These are phyloP conservation scores for Dolomedes plantarius DNA, from an alignment of 2,888 invertebrate genomes.

Conservation along the genomic window DNA sequence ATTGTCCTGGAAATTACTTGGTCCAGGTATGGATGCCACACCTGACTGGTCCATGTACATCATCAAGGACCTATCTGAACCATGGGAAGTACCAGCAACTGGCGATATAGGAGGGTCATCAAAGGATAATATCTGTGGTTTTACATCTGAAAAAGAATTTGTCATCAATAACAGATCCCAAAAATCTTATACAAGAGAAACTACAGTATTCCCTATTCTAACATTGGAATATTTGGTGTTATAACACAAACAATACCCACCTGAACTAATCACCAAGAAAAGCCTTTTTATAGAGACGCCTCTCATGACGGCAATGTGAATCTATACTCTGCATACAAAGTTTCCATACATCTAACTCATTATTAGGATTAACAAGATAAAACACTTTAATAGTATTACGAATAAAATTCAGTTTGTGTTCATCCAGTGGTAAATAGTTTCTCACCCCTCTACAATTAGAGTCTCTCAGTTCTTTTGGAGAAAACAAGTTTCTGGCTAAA, in stretches of 20 bases:
- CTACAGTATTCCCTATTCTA: too few relatives aligned
- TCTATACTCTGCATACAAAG: constrained; percentile 71
- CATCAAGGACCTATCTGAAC: constrained; percentile 68
- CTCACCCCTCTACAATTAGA: constrained; percentile 71
- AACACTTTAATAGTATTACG: constrained; percentile 42
- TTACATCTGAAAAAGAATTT: constrained; percentile 52
- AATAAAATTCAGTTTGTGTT: constrained; percentile 56
- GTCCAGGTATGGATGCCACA: constrained; percentile 71
- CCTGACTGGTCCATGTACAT: constrained; percentile 72
- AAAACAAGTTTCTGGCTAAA: constrained; percentile 60
- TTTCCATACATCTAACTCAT: constrained; percentile 65
- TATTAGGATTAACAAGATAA: constrained; percentile 48
- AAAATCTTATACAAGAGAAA: too few relatives aligned
- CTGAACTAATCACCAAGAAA: constrained; percentile 5
- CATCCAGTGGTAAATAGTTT: constrained; percentile 64
- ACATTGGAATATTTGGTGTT: too few relatives aligned
- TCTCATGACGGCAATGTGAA: constrained; percentile 70
- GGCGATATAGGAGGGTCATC: constrained; percentile 72
- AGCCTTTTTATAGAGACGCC: constrained; percentile 62
- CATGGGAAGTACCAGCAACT: constrained; percentile 71
- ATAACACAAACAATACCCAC: constrained; percentile 36
- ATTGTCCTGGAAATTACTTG: constrained; percentile 72
- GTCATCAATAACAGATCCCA: not conserved
- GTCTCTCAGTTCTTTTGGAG: constrained; percentile 66
- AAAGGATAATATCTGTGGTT: constrained; percentile 67